phyloP scores from a whole-genome alignment of 1,140 invertebrate species.

The Coelopa frigida region DNA sequence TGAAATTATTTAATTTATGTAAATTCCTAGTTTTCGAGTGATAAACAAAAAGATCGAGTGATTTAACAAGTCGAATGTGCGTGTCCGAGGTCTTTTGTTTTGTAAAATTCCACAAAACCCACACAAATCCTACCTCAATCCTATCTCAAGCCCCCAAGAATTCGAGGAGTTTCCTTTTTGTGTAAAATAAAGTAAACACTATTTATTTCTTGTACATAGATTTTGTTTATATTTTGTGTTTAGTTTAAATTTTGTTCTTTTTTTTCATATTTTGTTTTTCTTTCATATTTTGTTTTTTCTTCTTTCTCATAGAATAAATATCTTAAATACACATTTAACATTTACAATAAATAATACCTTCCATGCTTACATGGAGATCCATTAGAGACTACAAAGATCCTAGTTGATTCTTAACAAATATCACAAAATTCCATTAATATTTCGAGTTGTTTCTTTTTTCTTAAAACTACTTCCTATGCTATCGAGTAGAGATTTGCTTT shows the following conservation, averaged over 20 bases:
- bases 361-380: slow-evolving; percentile 1
- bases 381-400: not conserved
- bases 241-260: not conserved
- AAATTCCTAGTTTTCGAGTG: too few species aligned
- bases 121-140: too few species aligned
- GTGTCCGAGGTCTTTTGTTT: too few species aligned
- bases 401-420: slow-evolving; percentile 19
- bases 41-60: too few species aligned
- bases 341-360: slow-evolving; percentile 7
- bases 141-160: too few species aligned
- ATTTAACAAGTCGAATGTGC: too few species aligned
- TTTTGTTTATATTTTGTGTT: not conserved
- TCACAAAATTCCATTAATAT: slow-evolving; percentile 19
- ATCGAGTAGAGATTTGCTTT: too few species aligned
- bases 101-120: too few species aligned
- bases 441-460: not conserved
- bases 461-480: not conserved
- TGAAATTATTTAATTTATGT: too few species aligned
- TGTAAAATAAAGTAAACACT: too few species aligned
- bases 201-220: slow-evolving; percentile 6
- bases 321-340: not conserved
- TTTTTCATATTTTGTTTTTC: not conserved
- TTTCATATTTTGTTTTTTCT: slow-evolving; percentile 3
- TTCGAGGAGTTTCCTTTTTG: too few species aligned
- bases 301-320: not conserved